Evolutionary conservation across 2,113 vertebrate species (phyloP).

Genomic region (Tetrao urogallus): DNA sequence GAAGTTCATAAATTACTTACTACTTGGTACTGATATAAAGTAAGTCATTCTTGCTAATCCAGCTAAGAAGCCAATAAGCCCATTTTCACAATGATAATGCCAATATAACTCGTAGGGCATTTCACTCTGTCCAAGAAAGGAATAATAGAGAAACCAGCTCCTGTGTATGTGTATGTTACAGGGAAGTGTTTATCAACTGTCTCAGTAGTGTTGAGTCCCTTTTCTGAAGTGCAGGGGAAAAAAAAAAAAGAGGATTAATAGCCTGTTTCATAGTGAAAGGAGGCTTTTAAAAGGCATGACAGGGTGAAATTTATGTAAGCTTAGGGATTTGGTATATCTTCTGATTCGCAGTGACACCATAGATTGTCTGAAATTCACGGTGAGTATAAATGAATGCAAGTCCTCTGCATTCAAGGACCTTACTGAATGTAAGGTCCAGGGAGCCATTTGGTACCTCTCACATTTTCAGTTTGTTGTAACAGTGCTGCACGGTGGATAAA

Average conservation of each 20-base stretch:
- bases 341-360: not conserved
- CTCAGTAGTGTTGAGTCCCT: not conserved
- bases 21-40: not conserved
- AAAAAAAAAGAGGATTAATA: not conserved
- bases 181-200: not conserved
- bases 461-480: fast-evolving
- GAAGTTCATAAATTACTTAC: not conserved
- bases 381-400: fast-evolving
- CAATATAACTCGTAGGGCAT: not conserved
- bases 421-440: not conserved
- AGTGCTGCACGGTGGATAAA: not conserved
- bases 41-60: not conserved
- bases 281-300: not conserved
- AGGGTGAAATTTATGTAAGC: not conserved
- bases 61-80: not conserved
- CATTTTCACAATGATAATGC: not conserved
- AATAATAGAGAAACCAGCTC: not conserved
- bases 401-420: fast-evolving
- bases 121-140: not conserved
- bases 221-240: not conserved
- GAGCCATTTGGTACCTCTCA: fast-evolving
- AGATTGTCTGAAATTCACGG: not conserved
- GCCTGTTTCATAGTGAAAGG: not conserved
- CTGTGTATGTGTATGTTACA: not conserved
- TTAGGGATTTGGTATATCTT: not conserved